Base-by-base conservation (phyloP, 2,113 vertebrate genomes). In the Saccopteryx leptura region DNA sequence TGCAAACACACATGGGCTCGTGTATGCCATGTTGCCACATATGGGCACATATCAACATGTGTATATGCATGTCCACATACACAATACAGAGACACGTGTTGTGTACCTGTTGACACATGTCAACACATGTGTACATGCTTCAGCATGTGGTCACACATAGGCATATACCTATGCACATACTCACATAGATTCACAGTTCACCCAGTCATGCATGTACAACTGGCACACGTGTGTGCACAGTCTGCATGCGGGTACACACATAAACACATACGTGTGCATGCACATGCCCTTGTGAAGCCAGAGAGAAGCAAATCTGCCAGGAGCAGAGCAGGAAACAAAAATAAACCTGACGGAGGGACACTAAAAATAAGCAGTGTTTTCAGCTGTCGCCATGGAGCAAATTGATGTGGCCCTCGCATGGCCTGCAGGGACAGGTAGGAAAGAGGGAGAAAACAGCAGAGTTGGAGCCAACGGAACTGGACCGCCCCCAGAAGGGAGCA, bases 141-240 rank as follows among this genome's bases (percentile, higher is more conserved):
- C 12, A 4, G 18, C 21, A 14, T 0, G 4, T 0, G 5, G 28
- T 1, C 39, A 1, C 12, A 52, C 21, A 15, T 1, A 56, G 9
- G 31, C 19, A 7, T 11, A 7, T 11, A 0, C 9, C 0, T 18
- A 46, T 17, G 24, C 11, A 2, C 7, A 0, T 9, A 0, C 14
- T 12, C 4, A 23, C 65, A 11, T 1, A 0, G 11, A 26, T 23
- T 4, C 4, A 0, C 1, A 9, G 23, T 7, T 11, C 21, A 1
- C 76, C 76, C 63, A 1, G 4, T 0, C 28, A 6, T 0, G 3
- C 9, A 7, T 8, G 46, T 21, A 39, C 13, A 1, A 0, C 4
- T 0, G 0, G 26, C 83, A 75, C 5, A 2, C 0, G 0, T 19
- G 4, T 24, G 33, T 11, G 18, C 8, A 26, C 23, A 24, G 5